Conservation (phyloP, 2,797 vertebrate genomes). For the Anguilla anguilla region DNA sequence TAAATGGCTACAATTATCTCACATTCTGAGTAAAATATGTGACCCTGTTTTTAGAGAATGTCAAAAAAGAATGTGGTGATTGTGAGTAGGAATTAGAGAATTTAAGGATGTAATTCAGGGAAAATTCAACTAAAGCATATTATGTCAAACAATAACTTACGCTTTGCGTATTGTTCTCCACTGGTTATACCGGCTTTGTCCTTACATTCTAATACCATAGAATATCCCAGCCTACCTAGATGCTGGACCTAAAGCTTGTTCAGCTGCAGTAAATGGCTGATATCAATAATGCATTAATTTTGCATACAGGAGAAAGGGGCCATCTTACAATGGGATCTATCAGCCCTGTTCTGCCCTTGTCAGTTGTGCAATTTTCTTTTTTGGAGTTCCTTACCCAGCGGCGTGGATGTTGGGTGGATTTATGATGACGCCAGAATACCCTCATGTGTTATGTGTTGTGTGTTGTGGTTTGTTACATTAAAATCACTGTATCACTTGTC, state of each 20-base stretch:
- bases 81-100: too few species aligned
- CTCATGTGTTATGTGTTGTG: too few species aligned
- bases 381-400: too few species aligned
- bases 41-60: too few species aligned
- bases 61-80: too few species aligned
- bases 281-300: conserved; percentile 21
- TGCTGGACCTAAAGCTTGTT: background rate
- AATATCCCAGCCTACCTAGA: background rate
- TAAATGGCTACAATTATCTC: background rate
- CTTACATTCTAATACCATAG: background rate
- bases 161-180: background rate
- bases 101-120: too few species aligned
- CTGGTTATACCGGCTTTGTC: background rate
- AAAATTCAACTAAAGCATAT: background rate
- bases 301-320: background rate
- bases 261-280: background rate
- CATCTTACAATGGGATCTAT: background rate
- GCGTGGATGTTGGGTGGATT: too few species aligned
- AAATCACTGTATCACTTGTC: too few species aligned
- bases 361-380: too few species aligned
- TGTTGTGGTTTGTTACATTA: too few species aligned
- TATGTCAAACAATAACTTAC: background rate
- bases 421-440: too few species aligned
- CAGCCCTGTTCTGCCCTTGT: background rate
- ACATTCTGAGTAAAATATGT: background rate